Base-by-base conservation (phyloP, 2,888 invertebrate species). In the Anoncus sp. region DNA sequence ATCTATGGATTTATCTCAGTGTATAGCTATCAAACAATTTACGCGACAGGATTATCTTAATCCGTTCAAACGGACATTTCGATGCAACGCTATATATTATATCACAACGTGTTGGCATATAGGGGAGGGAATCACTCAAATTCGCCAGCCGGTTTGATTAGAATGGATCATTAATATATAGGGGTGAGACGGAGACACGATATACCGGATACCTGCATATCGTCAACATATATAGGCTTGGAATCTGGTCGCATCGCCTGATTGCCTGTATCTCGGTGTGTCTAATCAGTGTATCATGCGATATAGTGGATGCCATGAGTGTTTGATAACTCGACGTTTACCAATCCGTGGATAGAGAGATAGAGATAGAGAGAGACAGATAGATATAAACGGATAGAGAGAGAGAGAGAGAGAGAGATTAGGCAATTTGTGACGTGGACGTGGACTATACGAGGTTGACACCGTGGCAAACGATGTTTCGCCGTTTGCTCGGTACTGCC, bases 301-400 rank as follows among this genome's bases (percentile, higher is more conserved):
- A 67, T 63, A 63, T 51, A 60, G 45, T 14, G 20, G 51, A 55
- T 65, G 18, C 22, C 40, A 16, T 43, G 53, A 66, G 49, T 59
- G 69, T 79, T 75, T 80, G 80, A 77, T 80, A 65, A 63, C 77
- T 40, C 49, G 45, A 70, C 77, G 69, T 79, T 73, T 70, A 63
- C 73, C 69, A 45, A 73, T 63, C 40, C 38, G 63, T 55, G 69
- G 45, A 24, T 43, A 47, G 31, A 7, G 18, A 51, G 24, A 22
- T 18, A 51, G 22, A 16, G 22, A 35, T 18, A 31, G 53, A 20
- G 66, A 66, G 27, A 16, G 22, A 47, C 18, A 35, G n/a, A 12
- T 20, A 22, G 1, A 22, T n/a, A n/a, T n/a, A n/a, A n/a, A n/a
- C n/a, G n/a, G n/a, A n/a, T n/a, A n/a, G n/a, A n/a, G n/a, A 16